A percentile compares a stretch with the other conserved stretches of the same genome.
Conservation (phyloP, 2,113 vertebrate genomes). For the Chaenocephalus aceratus region DNA sequence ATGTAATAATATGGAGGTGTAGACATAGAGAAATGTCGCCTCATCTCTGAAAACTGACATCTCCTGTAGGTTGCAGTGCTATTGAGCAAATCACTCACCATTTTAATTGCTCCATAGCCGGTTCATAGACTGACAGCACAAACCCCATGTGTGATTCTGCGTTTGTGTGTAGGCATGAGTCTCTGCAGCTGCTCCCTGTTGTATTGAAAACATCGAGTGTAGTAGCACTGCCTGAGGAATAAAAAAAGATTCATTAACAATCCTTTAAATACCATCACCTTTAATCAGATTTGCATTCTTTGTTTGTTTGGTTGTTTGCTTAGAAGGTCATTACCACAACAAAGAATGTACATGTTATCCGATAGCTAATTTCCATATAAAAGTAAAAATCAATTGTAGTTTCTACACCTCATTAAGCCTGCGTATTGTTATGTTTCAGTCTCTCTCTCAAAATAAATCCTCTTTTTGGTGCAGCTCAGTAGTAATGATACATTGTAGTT, state of each 20-base stretch:
- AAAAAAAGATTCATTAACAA: conserved; percentile 44
- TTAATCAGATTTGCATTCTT: conserved; percentile 42
- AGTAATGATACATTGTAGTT: conserved; percentile 32
- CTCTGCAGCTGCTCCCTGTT: conserved; percentile 19
- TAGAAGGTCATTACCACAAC: conserved; percentile 74
- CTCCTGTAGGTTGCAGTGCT: background rate
- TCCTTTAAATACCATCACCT: conserved; percentile 52
- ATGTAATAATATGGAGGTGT: no score
- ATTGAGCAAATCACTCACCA: background rate
- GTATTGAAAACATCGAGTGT: conserved; percentile 22
- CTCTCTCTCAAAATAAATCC: conserved; percentile 44
- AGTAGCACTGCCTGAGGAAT: conserved; percentile 4
- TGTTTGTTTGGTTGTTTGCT: conserved; percentile 52
- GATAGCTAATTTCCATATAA: conserved; percentile 79
- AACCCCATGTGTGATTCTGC: background rate
- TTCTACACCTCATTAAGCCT: conserved; percentile 72
- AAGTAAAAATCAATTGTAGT: conserved; percentile 64
- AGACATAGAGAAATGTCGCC: no score
- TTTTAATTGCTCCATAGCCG: background rate
- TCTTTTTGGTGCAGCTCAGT: conserved; percentile 27
- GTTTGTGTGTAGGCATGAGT: background rate
- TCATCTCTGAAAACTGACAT: no score
- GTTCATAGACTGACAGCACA: background rate
- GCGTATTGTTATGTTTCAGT: conserved; percentile 43
- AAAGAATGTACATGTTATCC: conserved; percentile 62